phyloP scores from a whole-genome alignment of 2,797 vertebrate genomes.

The Fratercula arctica region DNA sequence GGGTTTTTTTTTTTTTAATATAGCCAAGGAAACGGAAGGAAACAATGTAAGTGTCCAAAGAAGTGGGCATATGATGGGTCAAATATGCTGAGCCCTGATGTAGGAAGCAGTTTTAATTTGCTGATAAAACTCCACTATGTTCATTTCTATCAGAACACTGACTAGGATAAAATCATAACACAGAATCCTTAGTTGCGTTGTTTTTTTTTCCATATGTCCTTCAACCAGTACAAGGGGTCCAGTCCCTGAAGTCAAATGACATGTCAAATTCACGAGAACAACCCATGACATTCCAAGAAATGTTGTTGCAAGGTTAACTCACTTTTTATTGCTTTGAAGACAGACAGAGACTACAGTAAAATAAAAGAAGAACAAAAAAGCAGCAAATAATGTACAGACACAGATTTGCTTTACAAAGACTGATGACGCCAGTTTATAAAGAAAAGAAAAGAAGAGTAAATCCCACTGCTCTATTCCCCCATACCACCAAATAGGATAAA shows the following conservation, averaged over 20 bases:
- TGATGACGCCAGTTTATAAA: neutral
- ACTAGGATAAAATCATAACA: neutral
- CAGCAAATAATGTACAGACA: neutral
- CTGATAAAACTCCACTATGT: neutral
- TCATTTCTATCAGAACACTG: neutral
- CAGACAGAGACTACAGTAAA: neutral
- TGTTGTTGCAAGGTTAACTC: neutral
- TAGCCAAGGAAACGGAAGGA: neutral
- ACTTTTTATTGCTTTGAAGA: neutral
- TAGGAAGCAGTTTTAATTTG: neutral
- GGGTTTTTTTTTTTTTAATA: neutral
- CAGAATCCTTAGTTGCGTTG: neutral
- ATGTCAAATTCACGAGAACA: neutral
- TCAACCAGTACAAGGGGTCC: neutral
- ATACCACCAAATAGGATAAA: neutral
- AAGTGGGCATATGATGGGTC: neutral
- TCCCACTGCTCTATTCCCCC: neutral
- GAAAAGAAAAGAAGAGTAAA: neutral
- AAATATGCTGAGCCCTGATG: neutral
- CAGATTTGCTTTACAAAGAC: slow-evolving; percentile 1
- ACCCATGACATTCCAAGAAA: neutral
- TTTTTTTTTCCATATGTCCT: neutral
- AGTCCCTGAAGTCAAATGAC: neutral
- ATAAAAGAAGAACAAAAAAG: neutral
- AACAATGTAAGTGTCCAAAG: neutral